Conservation (phyloP, 2,888 invertebrate genomes). For the Tanypteryx hageni region DNA sequence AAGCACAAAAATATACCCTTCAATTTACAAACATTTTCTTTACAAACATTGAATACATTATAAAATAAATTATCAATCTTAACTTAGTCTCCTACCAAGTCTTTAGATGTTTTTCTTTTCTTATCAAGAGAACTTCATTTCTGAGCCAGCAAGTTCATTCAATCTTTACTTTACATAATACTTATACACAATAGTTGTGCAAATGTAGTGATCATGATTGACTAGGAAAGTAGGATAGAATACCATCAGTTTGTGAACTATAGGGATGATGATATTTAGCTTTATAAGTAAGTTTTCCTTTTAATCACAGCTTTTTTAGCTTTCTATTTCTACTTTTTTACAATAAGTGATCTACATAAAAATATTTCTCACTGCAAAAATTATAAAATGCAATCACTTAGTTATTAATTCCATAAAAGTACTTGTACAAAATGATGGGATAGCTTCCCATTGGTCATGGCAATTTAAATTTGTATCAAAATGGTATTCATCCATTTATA, state of each 20-base stretch:
- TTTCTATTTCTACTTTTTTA: not conserved
- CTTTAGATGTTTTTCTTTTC: not conserved
- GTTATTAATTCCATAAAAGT: not conserved
- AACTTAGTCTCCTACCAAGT: not conserved
- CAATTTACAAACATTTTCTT: not conserved
- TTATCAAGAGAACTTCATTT: not conserved
- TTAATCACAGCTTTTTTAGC: too few relatives aligned
- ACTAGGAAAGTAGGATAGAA: constrained; percentile 52
- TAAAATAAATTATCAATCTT: constrained; percentile 40
- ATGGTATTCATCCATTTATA: not conserved
- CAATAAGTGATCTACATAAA: not conserved
- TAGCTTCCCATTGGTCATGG: not conserved
- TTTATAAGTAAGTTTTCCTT: not conserved
- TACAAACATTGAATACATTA: not conserved
- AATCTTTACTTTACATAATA: not conserved
- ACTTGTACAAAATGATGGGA: not conserved
- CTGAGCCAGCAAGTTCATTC: not conserved
- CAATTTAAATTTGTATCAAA: not conserved
- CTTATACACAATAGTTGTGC: not conserved
- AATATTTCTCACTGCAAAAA: not conserved
- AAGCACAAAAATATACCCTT: not conserved
- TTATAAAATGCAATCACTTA: not conserved
- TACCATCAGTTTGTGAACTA: constrained; percentile 40
- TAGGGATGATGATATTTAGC: not conserved
- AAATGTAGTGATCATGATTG: not conserved